Conservation (phyloP, 1,140 invertebrate species). For the Temnothorax longispinosus region DNA sequence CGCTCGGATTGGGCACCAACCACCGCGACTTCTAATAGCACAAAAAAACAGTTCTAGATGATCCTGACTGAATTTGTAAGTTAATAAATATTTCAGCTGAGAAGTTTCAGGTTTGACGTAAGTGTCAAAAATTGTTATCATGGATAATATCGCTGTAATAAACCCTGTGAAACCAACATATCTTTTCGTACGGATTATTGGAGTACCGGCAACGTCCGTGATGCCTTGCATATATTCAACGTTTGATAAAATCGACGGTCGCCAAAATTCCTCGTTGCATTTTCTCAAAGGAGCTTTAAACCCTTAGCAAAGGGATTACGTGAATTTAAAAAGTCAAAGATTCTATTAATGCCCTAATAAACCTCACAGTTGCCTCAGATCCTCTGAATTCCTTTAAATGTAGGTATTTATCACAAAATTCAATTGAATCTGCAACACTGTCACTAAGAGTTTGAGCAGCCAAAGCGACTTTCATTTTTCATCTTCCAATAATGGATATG, state of each 20-base stretch:
- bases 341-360: background rate
- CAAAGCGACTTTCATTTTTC: too few species aligned
- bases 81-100: background rate
- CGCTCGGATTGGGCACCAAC: constrained; percentile 28
- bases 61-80: background rate
- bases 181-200: background rate
- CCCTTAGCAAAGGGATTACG: background rate
- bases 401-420: background rate
- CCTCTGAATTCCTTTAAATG: background rate
- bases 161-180: background rate
- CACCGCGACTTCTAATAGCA: background rate
- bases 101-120: background rate
- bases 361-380: background rate
- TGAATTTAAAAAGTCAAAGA: constrained; percentile 8
- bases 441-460: background rate
- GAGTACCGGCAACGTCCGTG: background rate
- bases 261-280: background rate
- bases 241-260: background rate
- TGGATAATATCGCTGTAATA: background rate
- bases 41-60: background rate
- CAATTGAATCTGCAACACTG: background rate
- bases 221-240: background rate
- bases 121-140: background rate
- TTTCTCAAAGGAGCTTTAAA: background rate
- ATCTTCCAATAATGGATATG: too few species aligned